A percentile compares a stretch with the other conserved stretches of the same genome.
These are phyloP conservation scores for Gryllus bimaculatus DNA, from an alignment of 1,140 invertebrate genomes.

Conservation along the genomic window DNA sequence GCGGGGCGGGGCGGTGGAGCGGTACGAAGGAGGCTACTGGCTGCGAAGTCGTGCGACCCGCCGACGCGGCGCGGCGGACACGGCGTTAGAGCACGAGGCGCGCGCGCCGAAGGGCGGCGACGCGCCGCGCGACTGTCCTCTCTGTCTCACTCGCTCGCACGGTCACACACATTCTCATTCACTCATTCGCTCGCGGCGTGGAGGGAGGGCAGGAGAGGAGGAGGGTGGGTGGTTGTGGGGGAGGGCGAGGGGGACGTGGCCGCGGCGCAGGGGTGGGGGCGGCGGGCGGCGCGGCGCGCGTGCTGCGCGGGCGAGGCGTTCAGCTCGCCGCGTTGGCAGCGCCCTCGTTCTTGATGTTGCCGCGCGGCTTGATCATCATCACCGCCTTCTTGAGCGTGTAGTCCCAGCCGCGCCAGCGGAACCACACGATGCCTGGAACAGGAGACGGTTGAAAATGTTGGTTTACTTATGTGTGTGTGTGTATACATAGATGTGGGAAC, in stretches of 20 bases:
- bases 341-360: constrained; percentile 33
- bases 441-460: background rate
- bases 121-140: no score
- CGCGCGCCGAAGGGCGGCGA: no score
- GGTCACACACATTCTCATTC: background rate
- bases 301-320: background rate
- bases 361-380: constrained; percentile 84
- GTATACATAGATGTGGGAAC: no score
- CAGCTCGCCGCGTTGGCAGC: background rate
- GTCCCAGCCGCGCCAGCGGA: constrained; percentile 88
- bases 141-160: background rate
- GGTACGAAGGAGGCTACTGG: no score
- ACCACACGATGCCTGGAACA: constrained; percentile 76
- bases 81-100: no score
- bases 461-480: no score
- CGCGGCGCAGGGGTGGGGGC: no score
- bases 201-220: background rate
- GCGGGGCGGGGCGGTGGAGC: no score
- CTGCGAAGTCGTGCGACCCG: no score
- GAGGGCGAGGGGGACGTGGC: background rate
- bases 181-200: background rate
- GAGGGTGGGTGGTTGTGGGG: background rate
- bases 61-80: no score
- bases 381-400: constrained; percentile 79
- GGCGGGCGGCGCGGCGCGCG: no score